Conservation (phyloP, 2,888 invertebrate species). For the Geophilus truncorum region DNA sequence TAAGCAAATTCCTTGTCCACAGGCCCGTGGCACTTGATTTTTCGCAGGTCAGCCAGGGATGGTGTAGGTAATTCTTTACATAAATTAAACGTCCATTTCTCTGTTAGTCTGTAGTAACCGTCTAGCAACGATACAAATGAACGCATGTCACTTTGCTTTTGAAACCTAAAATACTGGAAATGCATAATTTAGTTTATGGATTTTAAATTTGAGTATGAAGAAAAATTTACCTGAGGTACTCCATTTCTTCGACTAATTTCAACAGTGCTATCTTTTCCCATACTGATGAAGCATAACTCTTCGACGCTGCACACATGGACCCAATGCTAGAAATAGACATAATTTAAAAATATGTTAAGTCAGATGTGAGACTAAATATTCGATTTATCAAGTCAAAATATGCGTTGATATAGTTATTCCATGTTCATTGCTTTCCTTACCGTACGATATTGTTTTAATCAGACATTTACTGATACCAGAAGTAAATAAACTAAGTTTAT, state of each 20-base stretch:
- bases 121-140: constrained; percentile 57
- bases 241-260: constrained; percentile 61
- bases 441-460: too few species aligned
- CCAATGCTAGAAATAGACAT: constrained; percentile 39
- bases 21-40: constrained; percentile 80
- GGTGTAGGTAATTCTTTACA: constrained; percentile 77
- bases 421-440: too few species aligned
- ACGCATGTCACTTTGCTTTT: constrained; percentile 38
- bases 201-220: too few species aligned
- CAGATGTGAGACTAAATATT: too few species aligned
- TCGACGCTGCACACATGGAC: constrained; percentile 62
- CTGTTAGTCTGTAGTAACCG: constrained; percentile 79
- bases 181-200: constrained; percentile 14
- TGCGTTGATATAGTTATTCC: too few species aligned
- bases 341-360: too few species aligned
- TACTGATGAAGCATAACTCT: constrained; percentile 67
- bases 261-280: constrained; percentile 60
- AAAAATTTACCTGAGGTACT: constrained; percentile 53
- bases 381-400: too few species aligned
- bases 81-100: constrained; percentile 86
- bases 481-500: too few species aligned
- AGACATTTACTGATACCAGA: too few species aligned
- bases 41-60: constrained; percentile 64
- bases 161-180: constrained; percentile 37
- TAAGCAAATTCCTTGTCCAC: constrained; percentile 74